Evolutionary conservation across 2,888 invertebrate species (phyloP).

Genomic region (Cryptophagus acutangulus): DNA sequence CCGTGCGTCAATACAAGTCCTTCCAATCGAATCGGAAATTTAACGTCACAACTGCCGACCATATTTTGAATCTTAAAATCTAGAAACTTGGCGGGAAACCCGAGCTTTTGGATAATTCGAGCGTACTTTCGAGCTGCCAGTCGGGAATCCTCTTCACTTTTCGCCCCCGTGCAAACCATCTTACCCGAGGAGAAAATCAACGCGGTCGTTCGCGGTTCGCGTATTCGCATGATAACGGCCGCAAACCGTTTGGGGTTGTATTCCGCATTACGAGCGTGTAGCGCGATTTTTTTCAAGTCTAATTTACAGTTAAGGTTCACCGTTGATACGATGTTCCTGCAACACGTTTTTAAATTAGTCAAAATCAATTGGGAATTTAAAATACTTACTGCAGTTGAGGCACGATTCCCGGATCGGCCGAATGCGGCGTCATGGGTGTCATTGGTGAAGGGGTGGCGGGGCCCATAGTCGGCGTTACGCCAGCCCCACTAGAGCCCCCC

Average conservation of each 20-base stretch:
- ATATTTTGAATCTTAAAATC: slow-evolving; percentile 83
- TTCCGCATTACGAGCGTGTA: slow-evolving; percentile 97
- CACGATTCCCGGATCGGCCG: slow-evolving; percentile 88
- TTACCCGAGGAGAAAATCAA: slow-evolving; percentile 80
- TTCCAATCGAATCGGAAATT: slow-evolving; percentile 68
- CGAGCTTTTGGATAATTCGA: slow-evolving; percentile 74
- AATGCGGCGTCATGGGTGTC: slow-evolving; percentile 88
- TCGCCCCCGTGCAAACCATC: slow-evolving; percentile 85
- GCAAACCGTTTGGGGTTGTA: slow-evolving; percentile 99
- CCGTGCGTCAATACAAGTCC: slow-evolving; percentile 74
- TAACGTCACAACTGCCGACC: slow-evolving; percentile 83
- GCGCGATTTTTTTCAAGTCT: slow-evolving; percentile 93
- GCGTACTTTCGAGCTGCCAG: slow-evolving; percentile 78
- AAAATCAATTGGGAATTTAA: background rate
- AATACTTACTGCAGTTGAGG: slow-evolving; percentile 81
- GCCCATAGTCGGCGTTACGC: slow-evolving; percentile 60
- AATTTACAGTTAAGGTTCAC: slow-evolving; percentile 93
- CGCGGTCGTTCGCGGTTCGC: slow-evolving; percentile 82
- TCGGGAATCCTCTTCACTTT: slow-evolving; percentile 75
- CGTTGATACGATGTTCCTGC: slow-evolving; percentile 95
- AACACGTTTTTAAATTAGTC: slow-evolving; percentile 34
- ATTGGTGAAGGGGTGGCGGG: slow-evolving; percentile 75
- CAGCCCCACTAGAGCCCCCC: slow-evolving; percentile 56
- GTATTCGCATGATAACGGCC: slow-evolving; percentile 95
- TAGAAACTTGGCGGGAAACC: slow-evolving; percentile 70